Base-by-base conservation (phyloP, 2,797 vertebrate genomes). In the Melanotaenia parkinsoni region DNA sequence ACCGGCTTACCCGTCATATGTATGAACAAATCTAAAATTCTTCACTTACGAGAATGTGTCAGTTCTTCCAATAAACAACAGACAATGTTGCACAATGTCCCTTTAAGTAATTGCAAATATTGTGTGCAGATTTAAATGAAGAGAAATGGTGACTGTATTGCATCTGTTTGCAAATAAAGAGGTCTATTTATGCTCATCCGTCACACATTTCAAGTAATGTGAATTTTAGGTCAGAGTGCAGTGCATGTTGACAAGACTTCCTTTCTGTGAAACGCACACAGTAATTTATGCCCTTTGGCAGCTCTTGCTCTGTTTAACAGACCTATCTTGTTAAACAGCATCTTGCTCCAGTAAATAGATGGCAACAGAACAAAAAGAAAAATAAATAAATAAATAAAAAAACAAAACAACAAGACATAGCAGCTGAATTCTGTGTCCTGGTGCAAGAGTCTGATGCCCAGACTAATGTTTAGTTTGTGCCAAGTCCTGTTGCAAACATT, bases 401-500 rank as follows among this genome's bases (percentile, higher is more conserved):
- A 33, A 33, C 32, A 33, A 33, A 33, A 33, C 28, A 33, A 33
- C 6, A 72, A 58, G 38, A 40, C 10, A 37, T 37, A 37, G 8
- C 64, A 63, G 71, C 62, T 79, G 30, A 65, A 64, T 62, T 72
- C 61, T 18, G 53, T 75, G 35, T 62, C 50, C 56, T 50, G 69
- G 54, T 77, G 43, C 20, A 61, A 67, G 35, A 59, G 50, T 53
- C 70, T 54, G 62, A 70, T 18, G 74, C 72, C 58, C 76, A 82
- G 58, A 82, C 35, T 63, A 81, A 53, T 37, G 40, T 78, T 62
- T 47, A 0, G n/a, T 63, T 77, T 70, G 63, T 65, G 81, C 69
- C 76, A 76, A 71, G 72, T 76, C 72, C 67, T 63, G 63, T 70
- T 71, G 68, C 62, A 81, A 72, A 75, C 51, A 71, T 70, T 80